Base-by-base conservation (phyloP, 2,113 vertebrate species). In the Notarius lentiginosus region DNA sequence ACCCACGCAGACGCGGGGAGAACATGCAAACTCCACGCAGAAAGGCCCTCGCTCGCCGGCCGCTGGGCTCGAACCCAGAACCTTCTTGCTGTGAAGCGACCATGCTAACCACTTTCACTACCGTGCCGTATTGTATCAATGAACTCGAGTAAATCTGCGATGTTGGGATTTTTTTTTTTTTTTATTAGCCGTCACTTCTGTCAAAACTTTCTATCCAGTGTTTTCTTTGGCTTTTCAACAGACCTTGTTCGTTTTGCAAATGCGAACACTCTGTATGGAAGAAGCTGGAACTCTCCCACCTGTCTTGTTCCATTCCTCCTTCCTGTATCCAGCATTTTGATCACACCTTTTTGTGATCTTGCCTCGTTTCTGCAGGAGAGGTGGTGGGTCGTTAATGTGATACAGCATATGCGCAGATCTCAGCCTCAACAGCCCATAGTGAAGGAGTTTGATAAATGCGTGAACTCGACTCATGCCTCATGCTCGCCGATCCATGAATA, bases 361-460 rank as follows among this genome's bases (percentile, higher is more conserved):
- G 22, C n/a, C 60, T 82, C 72, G 18, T 79, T 84, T 79, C 77
- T 65, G 81, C 61, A 51, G 41, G 53, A 82, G 84, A 72, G 88
- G 65, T 68, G 66, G 58, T 47, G 70, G 51, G 84, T 58, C 34
- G 80, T 84, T 85, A 89, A 84, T 82, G 86, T 87, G 86, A 47
- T 79, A 24, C 66, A 70, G 70, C 79, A 60, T 81, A 87, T 79
- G 85, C 53, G 11, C 56, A 34, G 51, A 68, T 65, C 65, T 85
- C 84, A 22, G 60, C 76, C 63, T 56, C 82, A 82, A 80, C 76
- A 86, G 76, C 66, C 85, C 15, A 53, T 88, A 60, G 84, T 86
- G 80, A 83, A 79, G 56, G 73, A 84, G 84, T 66, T 47, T 22
- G 66, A 82, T 79, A n/a, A 68, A 83, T 84, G 68, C 12, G 63